A percentile compares a stretch with the other conserved stretches of the same genome.
These are phyloP conservation scores for Scyliorhinus canicula DNA, from an alignment of 2,797 vertebrate genomes.

Conservation along the genomic window DNA sequence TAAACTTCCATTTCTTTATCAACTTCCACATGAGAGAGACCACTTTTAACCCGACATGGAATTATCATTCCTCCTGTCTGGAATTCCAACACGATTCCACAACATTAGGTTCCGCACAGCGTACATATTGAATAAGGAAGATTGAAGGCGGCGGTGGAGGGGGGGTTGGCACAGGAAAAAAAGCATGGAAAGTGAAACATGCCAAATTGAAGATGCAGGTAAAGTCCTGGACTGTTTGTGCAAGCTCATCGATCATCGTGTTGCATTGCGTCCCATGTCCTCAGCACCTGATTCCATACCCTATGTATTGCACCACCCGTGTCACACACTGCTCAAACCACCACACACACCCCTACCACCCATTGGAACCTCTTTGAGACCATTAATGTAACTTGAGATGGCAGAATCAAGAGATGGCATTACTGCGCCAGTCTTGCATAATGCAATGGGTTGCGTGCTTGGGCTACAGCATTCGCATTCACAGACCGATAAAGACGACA, in stretches of 20 bases:
- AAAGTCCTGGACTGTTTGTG: no score
- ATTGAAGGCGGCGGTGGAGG: not conserved
- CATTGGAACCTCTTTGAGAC: not conserved
- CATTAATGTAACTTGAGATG: not conserved
- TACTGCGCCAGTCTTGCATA: no score
- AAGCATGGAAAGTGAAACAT: not conserved
- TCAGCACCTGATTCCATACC: no score
- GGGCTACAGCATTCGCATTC: not conserved
- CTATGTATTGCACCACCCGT: no score
- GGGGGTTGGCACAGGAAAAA: no score
- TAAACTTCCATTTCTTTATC: not conserved
- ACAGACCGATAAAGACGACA: not conserved
- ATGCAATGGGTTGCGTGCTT: not conserved
- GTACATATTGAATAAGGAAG: not conserved
- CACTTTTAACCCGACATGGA: not conserved
- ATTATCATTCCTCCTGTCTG: not conserved
- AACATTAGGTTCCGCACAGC: not conserved
- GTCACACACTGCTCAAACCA: no score
- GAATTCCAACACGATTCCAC: not conserved
- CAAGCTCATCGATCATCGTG: no score
- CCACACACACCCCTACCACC: no score
- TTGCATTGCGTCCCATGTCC: no score
- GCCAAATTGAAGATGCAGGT: no score
- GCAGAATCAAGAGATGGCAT: not conserved
- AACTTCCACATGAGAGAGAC: not conserved